Base-by-base conservation (phyloP, 2,797 vertebrate genomes). In the Catamblyrhynchus diadema region DNA sequence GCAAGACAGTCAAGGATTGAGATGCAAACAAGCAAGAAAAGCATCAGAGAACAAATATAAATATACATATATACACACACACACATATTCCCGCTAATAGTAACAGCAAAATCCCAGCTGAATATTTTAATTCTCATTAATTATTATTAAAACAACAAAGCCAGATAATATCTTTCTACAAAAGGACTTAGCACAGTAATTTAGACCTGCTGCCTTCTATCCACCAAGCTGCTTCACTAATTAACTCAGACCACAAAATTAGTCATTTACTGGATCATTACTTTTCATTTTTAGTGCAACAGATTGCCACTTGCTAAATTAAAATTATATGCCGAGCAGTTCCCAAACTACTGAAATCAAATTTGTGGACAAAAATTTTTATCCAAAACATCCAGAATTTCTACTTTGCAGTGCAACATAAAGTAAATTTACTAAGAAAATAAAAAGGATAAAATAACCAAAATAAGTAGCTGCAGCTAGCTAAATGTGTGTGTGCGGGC, bases 171-270 rank as follows among this genome's bases (percentile, higher is more conserved):
- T 92, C 90, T 94, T 90, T 74, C 86, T 93, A 71, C 79, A 94
- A 84, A 96, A 59, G 77, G 86, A 94, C 73, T 90, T 32, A 56
- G 69, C 54, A 51, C 54, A 77, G 67, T 72, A 91, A 88, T 93
- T 91, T 81, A 93, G 54, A 91, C 89, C 89, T 92, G 60, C 60
- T 79, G 56, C 77, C 44, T 96, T 93, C 85, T 67, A 45, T 71
- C 77, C 2, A 0, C 57, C 72, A 94, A 95, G 65, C 59, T 81
- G 53, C 64, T 66, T 42, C 9, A 8, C 83, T 95, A 95, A 95
- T 93, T 95, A 92, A 53, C 59, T 45, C 7, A 30, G 88, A 90
- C 88, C 93, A 95, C 96, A 96, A 96, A 95, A 96, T 96, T 91
- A 95, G 89, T 94, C 79, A 94, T 92, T 95, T 83, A 88, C 51